Percentiles rank a stretch among this genome's conserved stretches.
phyloP scores from a whole-genome alignment of 2,888 invertebrate species.

The Drosophila trichaetosa region DNA sequence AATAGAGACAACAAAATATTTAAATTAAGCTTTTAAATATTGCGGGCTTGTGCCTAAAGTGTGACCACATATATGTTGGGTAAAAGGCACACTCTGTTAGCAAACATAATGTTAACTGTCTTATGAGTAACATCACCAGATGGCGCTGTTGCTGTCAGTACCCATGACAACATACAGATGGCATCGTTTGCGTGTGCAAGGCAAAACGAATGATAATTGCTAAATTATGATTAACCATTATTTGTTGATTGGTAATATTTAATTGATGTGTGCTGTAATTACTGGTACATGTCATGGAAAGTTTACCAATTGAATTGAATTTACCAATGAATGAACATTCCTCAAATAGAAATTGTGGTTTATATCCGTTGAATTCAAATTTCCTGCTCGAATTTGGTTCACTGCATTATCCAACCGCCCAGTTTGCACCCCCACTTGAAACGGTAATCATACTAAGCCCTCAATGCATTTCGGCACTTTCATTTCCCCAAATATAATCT shows the following conservation, averaged over 20 bases:
- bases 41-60: background rate
- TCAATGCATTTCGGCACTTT: conserved; percentile 69
- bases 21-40: conserved; percentile 3
- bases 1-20: background rate
- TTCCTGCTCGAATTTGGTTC: conserved; percentile 42
- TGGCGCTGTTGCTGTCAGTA: conserved; percentile 18
- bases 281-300: background rate
- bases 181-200: conserved; percentile 7
- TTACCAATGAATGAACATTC: conserved; percentile 5
- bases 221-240: conserved; percentile 3
- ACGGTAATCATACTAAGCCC: conserved; percentile 38
- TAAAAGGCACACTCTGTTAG: background rate
- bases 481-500: conserved; percentile 73
- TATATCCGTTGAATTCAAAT: conserved; percentile 53
- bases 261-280: conserved; percentile 5
- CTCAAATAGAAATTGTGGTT: conserved; percentile 18
- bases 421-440: background rate
- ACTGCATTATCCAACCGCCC: conserved; percentile 11
- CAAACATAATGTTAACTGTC: conserved; percentile 16
- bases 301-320: conserved; percentile 29
- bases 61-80: conserved; percentile 3
- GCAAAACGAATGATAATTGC: conserved; percentile 17
- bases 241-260: conserved; percentile 7
- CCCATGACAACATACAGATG: background rate
- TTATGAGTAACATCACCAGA: conserved; percentile 7